A percentile compares a stretch with the other conserved stretches of the same genome.
Evolutionary conservation across 2,888 invertebrate species (phyloP).

Genomic region (Caenorhabditis angaria): DNA sequence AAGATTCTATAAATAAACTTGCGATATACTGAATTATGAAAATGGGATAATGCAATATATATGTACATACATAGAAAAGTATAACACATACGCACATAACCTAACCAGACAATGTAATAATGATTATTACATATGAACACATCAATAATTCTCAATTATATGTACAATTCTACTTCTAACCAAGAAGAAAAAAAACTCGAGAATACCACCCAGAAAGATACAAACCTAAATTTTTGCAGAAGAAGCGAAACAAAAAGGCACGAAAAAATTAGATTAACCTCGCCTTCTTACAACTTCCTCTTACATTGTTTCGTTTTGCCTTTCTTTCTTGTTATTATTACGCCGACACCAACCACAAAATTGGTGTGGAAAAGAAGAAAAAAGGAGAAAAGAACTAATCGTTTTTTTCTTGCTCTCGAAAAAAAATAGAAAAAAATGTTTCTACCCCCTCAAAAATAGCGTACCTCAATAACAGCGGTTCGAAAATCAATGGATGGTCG

Average conservation of each 20-base stretch:
- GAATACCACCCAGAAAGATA: background rate
- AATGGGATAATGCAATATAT: no score
- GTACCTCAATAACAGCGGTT: conserved; percentile 50
- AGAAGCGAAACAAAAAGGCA: background rate
- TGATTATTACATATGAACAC: no score
- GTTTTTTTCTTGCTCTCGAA: background rate
- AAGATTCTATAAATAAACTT: no score
- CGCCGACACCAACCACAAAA: background rate
- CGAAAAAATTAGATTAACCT: background rate
- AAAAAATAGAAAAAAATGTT: background rate
- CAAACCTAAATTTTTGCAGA: background rate
- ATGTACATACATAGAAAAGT: no score
- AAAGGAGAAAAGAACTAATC: background rate
- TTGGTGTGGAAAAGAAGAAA: background rate
- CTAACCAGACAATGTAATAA: no score
- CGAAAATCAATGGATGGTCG: conserved; percentile 57
- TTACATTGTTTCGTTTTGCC: background rate
- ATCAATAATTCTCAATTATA: no score
- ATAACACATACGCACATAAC: no score
- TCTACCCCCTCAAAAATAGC: conserved; percentile 11
- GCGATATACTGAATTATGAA: no score
- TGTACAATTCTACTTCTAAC: no score
- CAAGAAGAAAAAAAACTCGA: no score
- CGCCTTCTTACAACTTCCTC: background rate
- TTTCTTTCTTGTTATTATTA: conserved; percentile 1